Evolutionary conservation across 2,888 invertebrate genomes (phyloP).

Genomic region (Neoascia interrupta): DNA sequence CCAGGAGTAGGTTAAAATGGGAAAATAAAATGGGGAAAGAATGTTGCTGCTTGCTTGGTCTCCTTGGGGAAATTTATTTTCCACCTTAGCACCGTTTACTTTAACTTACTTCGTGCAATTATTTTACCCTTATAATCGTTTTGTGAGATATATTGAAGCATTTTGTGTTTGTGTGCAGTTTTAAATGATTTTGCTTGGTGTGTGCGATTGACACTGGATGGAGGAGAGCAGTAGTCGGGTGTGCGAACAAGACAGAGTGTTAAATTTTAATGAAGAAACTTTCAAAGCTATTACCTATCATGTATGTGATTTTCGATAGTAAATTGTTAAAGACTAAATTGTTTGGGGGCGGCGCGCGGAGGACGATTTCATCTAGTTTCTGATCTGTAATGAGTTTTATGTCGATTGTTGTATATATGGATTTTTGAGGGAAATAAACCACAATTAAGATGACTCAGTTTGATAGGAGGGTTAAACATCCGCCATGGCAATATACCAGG

Average conservation of each 20-base stretch:
- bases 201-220: slow-evolving; percentile 21
- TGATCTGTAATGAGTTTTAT: slow-evolving; percentile 47
- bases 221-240: no score
- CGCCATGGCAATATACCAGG: no score
- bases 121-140: slow-evolving; percentile 66
- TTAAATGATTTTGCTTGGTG: slow-evolving; percentile 53
- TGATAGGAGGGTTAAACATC: no score
- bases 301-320: slow-evolving; percentile 45
- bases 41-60: slow-evolving; percentile 12
- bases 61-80: slow-evolving; percentile 66
- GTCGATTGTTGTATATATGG: slow-evolving; percentile 11
- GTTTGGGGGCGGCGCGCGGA: background rate
- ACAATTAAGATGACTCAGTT: slow-evolving; percentile 32
- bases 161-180: slow-evolving; percentile 31
- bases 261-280: slow-evolving; percentile 62
- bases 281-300: slow-evolving; percentile 48
- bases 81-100: slow-evolving; percentile 66
- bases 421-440: background rate
- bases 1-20: no score
- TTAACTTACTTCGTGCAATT: slow-evolving; percentile 66
- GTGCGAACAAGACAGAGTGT: no score
- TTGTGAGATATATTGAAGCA: slow-evolving; percentile 45
- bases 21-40: no score
- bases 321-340: slow-evolving; percentile 31
- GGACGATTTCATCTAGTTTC: slow-evolving; percentile 20